A percentile compares a stretch with the other conserved stretches of the same genome.
Evolutionary conservation across 2,113 vertebrate species (phyloP).

Genomic region (Mesoclemmys tuberculata): DNA sequence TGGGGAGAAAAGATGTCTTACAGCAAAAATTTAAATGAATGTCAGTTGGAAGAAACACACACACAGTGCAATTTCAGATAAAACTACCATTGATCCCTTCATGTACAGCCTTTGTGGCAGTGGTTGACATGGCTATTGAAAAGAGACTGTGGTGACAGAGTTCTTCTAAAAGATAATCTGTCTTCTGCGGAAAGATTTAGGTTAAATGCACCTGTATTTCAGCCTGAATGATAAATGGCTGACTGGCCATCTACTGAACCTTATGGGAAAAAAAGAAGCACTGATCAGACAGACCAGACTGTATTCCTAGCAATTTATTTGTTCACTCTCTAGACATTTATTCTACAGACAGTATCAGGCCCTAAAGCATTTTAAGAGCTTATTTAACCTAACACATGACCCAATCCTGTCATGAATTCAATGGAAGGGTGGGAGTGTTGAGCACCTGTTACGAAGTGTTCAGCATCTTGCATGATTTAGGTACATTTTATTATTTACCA

Average conservation of each 20-base stretch:
- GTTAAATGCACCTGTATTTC: constrained; percentile 69
- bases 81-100: constrained; percentile 70
- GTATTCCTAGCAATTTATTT: not conserved
- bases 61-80: constrained; percentile 67
- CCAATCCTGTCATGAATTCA: not conserved
- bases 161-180: constrained; percentile 62
- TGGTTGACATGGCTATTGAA: constrained; percentile 55
- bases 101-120: constrained; percentile 63
- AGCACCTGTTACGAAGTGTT: not conserved
- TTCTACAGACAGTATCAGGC: not conserved
- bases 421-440: not conserved
- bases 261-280: not conserved
- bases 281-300: not conserved
- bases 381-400: constrained; percentile 29
- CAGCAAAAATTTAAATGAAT: constrained; percentile 64
- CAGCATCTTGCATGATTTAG: not conserved
- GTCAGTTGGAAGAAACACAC: constrained; percentile 67
- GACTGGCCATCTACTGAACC: constrained; percentile 5
- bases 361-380: not conserved
- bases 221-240: constrained; percentile 57
- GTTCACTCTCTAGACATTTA: not conserved
- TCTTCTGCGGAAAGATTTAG: constrained; percentile 65
- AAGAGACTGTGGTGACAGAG: constrained; percentile 55
- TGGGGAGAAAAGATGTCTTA: constrained; percentile 60
- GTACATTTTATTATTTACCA: not conserved